Conservation (phyloP, 2,797 vertebrate genomes). For the Anguilla pacifica region DNA sequence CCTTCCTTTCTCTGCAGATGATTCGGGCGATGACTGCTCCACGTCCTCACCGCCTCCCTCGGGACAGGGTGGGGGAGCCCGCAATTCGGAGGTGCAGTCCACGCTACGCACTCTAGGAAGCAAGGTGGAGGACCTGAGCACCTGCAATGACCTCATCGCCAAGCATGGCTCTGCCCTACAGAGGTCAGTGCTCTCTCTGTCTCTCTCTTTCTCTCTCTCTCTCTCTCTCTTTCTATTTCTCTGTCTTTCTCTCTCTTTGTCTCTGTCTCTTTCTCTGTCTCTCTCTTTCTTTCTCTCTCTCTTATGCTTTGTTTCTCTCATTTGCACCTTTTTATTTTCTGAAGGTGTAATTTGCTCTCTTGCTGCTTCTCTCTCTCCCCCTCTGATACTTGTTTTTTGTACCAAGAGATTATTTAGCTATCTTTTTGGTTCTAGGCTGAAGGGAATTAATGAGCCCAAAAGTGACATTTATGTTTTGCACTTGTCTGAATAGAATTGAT, state of each 20-base stretch:
- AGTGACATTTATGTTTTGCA: not conserved
- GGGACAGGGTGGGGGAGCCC: slow-evolving; percentile 68
- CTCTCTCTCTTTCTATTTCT: not conserved
- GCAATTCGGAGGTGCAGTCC: slow-evolving; percentile 89
- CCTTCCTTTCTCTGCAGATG: slow-evolving; percentile 72
- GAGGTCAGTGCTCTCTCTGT: slow-evolving; percentile 59
- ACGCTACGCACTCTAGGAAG: slow-evolving; percentile 86
- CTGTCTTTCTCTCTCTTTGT: not conserved
- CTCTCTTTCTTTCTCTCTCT: not conserved
- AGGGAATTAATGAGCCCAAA: not conserved
- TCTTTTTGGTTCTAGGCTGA: not conserved
- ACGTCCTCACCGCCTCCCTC: slow-evolving; percentile 69
- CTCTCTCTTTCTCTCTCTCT: not conserved
- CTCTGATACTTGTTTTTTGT: not conserved
- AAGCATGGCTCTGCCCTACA: slow-evolving; percentile 96
- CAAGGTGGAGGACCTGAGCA: slow-evolving; percentile 94
- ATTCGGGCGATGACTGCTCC: slow-evolving; percentile 88
- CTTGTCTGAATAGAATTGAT: not conserved
- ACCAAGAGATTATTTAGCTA: not conserved
- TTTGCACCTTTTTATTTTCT: not conserved
- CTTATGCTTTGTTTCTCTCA: not conserved
- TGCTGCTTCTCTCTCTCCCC: too few species aligned
- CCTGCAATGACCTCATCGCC: slow-evolving; percentile 95
- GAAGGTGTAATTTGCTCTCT: too few species aligned
- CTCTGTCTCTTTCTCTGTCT: not conserved